A percentile compares a stretch with the other conserved stretches of the same genome.
phyloP scores from a whole-genome alignment of 2,797 vertebrate genomes.

The Enteromius mattozi region DNA sequence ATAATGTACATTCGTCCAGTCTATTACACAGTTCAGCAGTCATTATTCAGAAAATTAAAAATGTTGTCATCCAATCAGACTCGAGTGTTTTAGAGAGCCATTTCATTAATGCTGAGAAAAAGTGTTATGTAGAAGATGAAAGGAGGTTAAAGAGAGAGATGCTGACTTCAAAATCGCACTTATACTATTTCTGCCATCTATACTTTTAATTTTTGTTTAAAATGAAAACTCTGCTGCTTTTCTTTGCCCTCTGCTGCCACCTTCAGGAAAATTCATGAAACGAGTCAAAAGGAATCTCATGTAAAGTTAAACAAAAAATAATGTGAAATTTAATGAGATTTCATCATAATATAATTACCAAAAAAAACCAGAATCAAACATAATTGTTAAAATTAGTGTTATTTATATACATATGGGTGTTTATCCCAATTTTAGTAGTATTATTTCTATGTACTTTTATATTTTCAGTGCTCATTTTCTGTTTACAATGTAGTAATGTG shows the following conservation, averaged over 20 bases:
- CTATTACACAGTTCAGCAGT: neutral
- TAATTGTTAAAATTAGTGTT: neutral
- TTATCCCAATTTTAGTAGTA: neutral
- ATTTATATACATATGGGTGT: neutral
- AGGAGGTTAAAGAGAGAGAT: neutral
- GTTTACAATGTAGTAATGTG: neutral
- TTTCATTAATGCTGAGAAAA: neutral
- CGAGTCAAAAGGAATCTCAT: neutral
- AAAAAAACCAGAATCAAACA: neutral
- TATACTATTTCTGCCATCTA: neutral
- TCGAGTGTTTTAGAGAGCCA: neutral
- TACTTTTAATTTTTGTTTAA: neutral
- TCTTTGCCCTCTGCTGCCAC: constrained; percentile 68
- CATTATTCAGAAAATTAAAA: neutral
- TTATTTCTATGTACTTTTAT: neutral
- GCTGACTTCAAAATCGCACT: neutral
- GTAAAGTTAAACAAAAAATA: neutral
- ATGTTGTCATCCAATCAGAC: neutral
- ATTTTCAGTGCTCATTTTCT: neutral
- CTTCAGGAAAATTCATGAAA: constrained; percentile 63
- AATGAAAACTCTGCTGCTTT: neutral
- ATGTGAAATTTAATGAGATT: neutral
- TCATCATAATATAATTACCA: neutral
- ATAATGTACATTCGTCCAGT: neutral
- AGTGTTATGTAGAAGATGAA: neutral